A percentile compares a stretch with the other conserved stretches of the same genome.
Conservation (phyloP, 2,113 vertebrate species). For the Notiomystis cincta region DNA sequence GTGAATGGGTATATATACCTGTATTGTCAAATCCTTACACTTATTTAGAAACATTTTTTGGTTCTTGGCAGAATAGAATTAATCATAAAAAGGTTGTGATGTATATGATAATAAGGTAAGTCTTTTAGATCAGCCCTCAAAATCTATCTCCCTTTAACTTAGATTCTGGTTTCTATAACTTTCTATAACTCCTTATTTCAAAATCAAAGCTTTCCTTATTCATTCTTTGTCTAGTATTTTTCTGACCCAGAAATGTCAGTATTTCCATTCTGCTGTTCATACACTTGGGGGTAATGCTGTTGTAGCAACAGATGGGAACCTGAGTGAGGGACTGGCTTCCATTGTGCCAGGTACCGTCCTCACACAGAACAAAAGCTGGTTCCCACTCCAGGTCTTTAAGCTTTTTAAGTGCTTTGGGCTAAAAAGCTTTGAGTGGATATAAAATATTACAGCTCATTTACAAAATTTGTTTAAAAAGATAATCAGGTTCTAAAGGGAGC, state of each 20-base stretch:
- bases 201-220: neutral
- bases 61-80: neutral
- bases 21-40: neutral
- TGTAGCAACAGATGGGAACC: neutral
- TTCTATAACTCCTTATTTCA: neutral
- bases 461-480: slow-evolving; percentile 52
- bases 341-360: neutral
- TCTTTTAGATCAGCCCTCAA: neutral
- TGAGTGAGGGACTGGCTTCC: neutral
- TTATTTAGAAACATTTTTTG: neutral
- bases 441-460: slow-evolving; percentile 52
- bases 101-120: neutral
- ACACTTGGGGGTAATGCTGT: neutral
- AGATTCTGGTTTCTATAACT: neutral
- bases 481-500: slow-evolving; percentile 34
- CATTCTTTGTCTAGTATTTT: neutral
- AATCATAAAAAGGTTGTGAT: neutral
- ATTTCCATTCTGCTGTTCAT: neutral
- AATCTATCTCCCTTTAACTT: neutral
- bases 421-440: slow-evolving; percentile 34
- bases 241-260: neutral
- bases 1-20: neutral
- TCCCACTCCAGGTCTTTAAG: neutral
- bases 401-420: slow-evolving; percentile 31
- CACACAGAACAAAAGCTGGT: neutral